Conservation (phyloP, 2,888 invertebrate genomes). For the Cataglyphis albicans region DNA sequence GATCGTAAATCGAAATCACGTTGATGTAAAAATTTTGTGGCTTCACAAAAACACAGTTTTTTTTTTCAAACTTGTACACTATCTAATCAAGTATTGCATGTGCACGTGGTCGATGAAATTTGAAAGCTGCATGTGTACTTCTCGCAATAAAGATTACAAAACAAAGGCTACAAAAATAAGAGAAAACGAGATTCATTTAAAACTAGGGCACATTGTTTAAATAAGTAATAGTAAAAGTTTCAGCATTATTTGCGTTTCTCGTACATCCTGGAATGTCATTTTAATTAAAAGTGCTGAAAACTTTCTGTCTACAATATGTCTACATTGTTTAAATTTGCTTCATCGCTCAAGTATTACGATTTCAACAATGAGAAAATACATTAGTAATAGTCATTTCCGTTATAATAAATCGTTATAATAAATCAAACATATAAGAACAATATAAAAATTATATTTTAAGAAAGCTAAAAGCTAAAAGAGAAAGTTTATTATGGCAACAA, state of each 20-base stretch:
- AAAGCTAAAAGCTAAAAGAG: not conserved
- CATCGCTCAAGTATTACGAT: not conserved
- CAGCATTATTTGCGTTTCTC: not conserved
- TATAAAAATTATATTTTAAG: not conserved
- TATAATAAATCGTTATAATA: slow-evolving; percentile 35
- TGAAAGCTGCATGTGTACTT: not conserved
- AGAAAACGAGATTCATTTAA: not conserved
- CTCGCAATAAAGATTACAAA: not conserved
- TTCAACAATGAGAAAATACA: slow-evolving; percentile 8
- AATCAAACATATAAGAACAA: slow-evolving; percentile 57
- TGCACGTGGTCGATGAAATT: not conserved
- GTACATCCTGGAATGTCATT: not conserved
- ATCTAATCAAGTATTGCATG: not conserved
- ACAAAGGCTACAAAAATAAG: not conserved
- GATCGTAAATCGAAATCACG: not conserved
- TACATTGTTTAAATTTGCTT: not conserved
- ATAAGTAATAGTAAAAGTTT: not conserved
- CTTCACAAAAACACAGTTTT: not conserved
- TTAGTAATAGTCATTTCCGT: slow-evolving; percentile 18
- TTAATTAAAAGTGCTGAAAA: not conserved
- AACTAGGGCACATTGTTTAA: not conserved
- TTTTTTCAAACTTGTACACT: not conserved
- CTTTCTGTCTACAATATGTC: not conserved
- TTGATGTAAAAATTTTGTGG: not conserved
- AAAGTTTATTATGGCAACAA: slow-evolving; percentile 8